These are phyloP conservation scores for Neodiprion fabricii DNA, from an alignment of 1,140 invertebrate species.

Conservation along the genomic window DNA sequence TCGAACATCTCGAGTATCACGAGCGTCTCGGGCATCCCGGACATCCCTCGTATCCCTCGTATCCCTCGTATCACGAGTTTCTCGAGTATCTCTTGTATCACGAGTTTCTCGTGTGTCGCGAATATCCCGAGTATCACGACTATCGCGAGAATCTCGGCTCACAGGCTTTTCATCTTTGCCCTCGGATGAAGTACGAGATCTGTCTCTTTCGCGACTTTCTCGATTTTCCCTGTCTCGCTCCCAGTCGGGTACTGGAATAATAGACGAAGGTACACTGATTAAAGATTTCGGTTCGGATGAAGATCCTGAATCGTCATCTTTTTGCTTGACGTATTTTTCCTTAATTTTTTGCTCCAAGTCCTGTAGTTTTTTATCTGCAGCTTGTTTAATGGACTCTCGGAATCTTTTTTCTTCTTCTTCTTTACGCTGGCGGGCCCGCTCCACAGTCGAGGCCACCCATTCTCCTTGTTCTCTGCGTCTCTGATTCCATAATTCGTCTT, in stretches of 20 bases:
- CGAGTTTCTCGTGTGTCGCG: conserved; percentile 27
- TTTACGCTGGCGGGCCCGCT: conserved; percentile 77
- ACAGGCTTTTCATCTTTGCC: conserved; percentile 56
- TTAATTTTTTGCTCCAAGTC: conserved; percentile 68
- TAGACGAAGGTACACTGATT: conserved; percentile 54
- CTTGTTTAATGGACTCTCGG: conserved; percentile 65
- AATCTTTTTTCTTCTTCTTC: conserved; percentile 84
- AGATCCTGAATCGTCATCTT: conserved; percentile 51
- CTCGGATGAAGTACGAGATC: conserved; percentile 63
- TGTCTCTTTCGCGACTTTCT: conserved; percentile 47
- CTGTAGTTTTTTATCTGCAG: conserved; percentile 70
- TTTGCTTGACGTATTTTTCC: conserved; percentile 61
- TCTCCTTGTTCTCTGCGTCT: conserved; percentile 72
- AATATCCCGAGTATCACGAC: conserved; percentile 26
- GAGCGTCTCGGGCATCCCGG: conserved; percentile 24
- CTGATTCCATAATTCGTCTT: conserved; percentile 78
- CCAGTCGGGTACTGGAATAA: conserved; percentile 64
- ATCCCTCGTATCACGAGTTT: conserved; percentile 31
- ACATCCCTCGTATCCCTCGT: conserved; percentile 32
- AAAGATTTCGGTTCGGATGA: conserved; percentile 48
- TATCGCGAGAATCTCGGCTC: conserved; percentile 37
- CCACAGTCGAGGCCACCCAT: conserved; percentile 73
- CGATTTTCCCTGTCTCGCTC: conserved; percentile 63
- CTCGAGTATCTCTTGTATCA: conserved; percentile 37
- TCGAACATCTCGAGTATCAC: conserved; percentile 37